Evolutionary conservation across 2,113 vertebrate genomes (phyloP), one percentile per base, ranked within the genome.

Genomic region (Notothenia rossii): DNA sequence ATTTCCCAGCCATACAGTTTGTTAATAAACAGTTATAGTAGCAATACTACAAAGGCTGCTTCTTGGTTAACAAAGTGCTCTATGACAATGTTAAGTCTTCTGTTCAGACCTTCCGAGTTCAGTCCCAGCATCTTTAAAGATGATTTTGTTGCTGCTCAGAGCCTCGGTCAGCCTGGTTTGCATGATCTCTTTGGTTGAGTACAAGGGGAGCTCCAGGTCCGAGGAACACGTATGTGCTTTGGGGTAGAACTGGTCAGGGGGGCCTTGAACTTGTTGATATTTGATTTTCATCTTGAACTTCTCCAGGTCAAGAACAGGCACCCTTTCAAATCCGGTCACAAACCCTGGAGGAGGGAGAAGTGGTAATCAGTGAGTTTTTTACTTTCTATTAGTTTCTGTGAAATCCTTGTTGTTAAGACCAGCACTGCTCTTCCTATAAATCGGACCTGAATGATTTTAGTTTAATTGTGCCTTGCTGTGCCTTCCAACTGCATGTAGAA

Each of bases 291-390:
- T 93, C 49, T 51, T 67, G 58, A 94, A 68, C 17, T 67, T 61
- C 7, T 70, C 69, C 81, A 93, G 55, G 3, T 82, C 78, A 55
- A 78, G 64, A 20, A 93, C 51, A 9, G 93, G 89, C 20, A 93
- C 71, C 59, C 91, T 93, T 40, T 94, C 87, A 62, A 75, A 94
- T 61, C 95, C 95, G 61, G 86, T 92, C 70, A 96, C 73, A 82
- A 96, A 96, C 67, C 92, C 95, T 96, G 18, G 14, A 11, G 3
- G 17, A 69, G 36, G 55, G 29, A 55, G 58, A 53, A 25, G 13
- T 15, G 12, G 2, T 45, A 0, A 53, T 58, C 3, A 29, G 20
- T 33, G 0, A 67, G 40, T n/a, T 40, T n/a, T 29, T 5, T 10
- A 0, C 2, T 65, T 25, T 29, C 25, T 1, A 10, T 22, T 46